Evolutionary conservation across 2,113 vertebrate species (phyloP).

Genomic region (Antechinus flavipes): DNA sequence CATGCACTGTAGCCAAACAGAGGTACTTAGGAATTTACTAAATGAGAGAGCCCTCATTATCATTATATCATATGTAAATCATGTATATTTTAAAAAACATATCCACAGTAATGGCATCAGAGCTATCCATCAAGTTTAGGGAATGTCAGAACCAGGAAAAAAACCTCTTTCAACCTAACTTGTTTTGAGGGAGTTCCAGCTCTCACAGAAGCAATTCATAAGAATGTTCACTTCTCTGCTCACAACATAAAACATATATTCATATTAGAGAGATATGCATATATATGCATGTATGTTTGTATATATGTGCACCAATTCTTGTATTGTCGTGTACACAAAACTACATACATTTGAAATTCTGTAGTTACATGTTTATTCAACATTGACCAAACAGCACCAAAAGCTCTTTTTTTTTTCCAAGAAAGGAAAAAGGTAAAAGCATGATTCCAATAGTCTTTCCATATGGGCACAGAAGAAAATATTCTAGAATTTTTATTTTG

Average conservation of each 20-base stretch:
- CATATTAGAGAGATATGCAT: not conserved
- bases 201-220: not conserved
- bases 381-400: not conserved
- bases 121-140: not conserved
- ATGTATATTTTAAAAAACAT: not conserved
- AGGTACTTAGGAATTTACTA: constrained; percentile 29
- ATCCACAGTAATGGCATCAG: not conserved
- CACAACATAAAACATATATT: not conserved
- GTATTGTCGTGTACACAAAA: not conserved
- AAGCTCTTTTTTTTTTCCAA: not conserved
- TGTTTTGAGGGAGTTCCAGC: constrained; percentile 1
- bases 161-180: not conserved
- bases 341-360: not conserved
- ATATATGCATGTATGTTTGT: too few species aligned
- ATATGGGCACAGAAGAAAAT: constrained; percentile 23
- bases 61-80: constrained; percentile 18
- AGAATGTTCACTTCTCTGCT: not conserved
- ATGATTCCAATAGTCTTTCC: not conserved
- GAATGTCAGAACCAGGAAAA: not conserved
- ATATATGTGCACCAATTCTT: not conserved
- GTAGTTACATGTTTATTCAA: not conserved
- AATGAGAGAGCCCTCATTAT: not conserved
- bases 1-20: constrained; percentile 8
- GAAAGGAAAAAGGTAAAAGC: not conserved
- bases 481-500: constrained; percentile 2